Evolutionary conservation across 2,888 invertebrate genomes (phyloP).

Genomic region (Drosophila mimetica): DNA sequence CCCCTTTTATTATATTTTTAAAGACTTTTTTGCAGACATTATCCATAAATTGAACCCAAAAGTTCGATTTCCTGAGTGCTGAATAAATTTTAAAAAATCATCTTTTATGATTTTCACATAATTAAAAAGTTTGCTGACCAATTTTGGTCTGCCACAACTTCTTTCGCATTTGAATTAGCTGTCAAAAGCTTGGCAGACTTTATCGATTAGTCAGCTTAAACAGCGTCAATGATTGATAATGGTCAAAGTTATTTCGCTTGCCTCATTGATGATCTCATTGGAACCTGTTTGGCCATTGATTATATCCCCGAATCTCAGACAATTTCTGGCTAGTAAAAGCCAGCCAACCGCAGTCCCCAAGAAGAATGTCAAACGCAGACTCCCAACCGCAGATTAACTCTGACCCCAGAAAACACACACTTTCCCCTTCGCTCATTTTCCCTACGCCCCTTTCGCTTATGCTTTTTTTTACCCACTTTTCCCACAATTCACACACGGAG

Average conservation of each 20-base stretch:
- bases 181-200: constrained; percentile 6
- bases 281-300: constrained; percentile 14
- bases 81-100: background rate
- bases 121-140: constrained; percentile 8
- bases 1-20: too few species aligned
- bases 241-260: constrained; percentile 1
- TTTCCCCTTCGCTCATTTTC: constrained; percentile 4
- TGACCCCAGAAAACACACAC: constrained; percentile 24
- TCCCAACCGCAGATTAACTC: constrained; percentile 66
- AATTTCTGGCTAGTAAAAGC: constrained; percentile 12
- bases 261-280: constrained; percentile 26
- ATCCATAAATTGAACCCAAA: background rate
- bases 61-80: background rate
- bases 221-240: constrained; percentile 22
- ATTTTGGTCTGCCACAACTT: background rate
- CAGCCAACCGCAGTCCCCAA: constrained; percentile 5
- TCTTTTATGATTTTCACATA: background rate
- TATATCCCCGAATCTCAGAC: constrained; percentile 4
- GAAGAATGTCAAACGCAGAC: constrained; percentile 61
- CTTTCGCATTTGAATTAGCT: background rate
- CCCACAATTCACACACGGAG: constrained; percentile 18
- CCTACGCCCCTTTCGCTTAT: constrained; percentile 4
- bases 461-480: constrained; percentile 8
- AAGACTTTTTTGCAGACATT: too few species aligned
- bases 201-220: constrained; percentile 18